Evolutionary conservation across 2,888 invertebrate genomes (phyloP).

Genomic region (Dorcus hopei): DNA sequence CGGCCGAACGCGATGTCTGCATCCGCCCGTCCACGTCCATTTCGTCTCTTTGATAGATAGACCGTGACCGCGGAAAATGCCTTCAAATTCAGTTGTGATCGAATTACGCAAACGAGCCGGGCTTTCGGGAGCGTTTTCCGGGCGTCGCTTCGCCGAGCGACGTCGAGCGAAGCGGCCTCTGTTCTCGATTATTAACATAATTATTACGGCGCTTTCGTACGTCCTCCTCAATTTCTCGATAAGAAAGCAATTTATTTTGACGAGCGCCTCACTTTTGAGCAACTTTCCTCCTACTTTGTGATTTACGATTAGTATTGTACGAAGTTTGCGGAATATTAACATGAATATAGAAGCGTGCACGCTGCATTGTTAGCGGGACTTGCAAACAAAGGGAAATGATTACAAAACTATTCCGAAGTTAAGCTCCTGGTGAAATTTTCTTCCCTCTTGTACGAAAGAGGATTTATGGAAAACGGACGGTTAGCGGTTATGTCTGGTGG

Average conservation of each 20-base stretch:
- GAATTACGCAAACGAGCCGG: too few species aligned
- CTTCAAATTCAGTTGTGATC: too few species aligned
- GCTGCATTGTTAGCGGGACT: slow-evolving; percentile 15
- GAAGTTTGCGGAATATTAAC: slow-evolving; percentile 25
- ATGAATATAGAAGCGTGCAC: slow-evolving; percentile 16
- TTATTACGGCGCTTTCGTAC: slow-evolving; percentile 12
- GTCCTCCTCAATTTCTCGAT: slow-evolving; percentile 17
- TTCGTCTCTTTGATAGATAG: slow-evolving; percentile 19
- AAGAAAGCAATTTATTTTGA: slow-evolving; percentile 19
- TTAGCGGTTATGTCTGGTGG: background rate
- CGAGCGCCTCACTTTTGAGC: slow-evolving; percentile 10
- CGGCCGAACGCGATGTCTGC: background rate
- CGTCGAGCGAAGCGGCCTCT: slow-evolving; percentile 5
- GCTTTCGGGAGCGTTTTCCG: background rate
- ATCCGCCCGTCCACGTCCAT: background rate
- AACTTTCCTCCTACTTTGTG: slow-evolving; percentile 5
- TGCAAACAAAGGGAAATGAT: slow-evolving; percentile 21
- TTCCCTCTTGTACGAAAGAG: slow-evolving; percentile 1
- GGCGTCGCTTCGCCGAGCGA: background rate
- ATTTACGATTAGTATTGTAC: slow-evolving; percentile 23
- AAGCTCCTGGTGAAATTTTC: slow-evolving; percentile 18
- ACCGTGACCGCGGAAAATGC: slow-evolving; percentile 10
- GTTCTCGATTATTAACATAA: slow-evolving; percentile 21
- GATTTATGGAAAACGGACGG: slow-evolving; percentile 1
- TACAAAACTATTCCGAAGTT: slow-evolving; percentile 22